Conservation (phyloP, 2,797 vertebrate genomes). For the Microchirus variegatus region DNA sequence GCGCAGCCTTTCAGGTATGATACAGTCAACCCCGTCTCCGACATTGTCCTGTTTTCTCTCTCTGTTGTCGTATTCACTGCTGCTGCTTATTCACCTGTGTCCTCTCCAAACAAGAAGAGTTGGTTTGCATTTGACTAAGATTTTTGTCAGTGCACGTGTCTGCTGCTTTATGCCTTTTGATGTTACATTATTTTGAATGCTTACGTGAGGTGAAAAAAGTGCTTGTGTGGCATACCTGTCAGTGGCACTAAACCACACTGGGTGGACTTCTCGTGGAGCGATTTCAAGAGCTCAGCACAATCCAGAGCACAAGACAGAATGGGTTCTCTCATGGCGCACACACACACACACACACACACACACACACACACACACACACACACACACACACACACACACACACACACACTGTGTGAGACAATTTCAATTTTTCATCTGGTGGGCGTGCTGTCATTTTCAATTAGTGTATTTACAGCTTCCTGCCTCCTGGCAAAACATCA, state of each 20-base stretch:
- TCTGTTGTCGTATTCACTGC: slow-evolving; percentile 33
- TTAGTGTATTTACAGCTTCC: no score
- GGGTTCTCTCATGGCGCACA: slow-evolving; percentile 44
- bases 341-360: not conserved
- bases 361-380: slow-evolving; percentile 19
- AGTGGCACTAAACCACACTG: slow-evolving; percentile 42
- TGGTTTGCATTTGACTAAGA: slow-evolving; percentile 4
- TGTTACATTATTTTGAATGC: slow-evolving; percentile 52
- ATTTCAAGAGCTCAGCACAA: slow-evolving; percentile 67
- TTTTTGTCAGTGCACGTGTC: slow-evolving; percentile 14
- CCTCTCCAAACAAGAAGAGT: slow-evolving; percentile 18
- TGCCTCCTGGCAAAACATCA: no score
- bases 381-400: not conserved
- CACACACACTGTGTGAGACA: no score
- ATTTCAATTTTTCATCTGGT: not conserved
- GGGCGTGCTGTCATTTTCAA: no score
- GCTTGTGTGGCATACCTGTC: slow-evolving; percentile 69
- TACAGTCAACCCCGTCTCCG: slow-evolving; percentile 33
- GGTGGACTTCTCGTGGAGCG: slow-evolving; percentile 27
- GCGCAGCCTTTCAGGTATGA: slow-evolving; percentile 94
- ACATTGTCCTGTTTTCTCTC: slow-evolving; percentile 22
- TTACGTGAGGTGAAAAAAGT: slow-evolving; percentile 59
- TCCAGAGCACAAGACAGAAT: slow-evolving; percentile 57
- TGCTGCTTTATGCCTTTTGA: slow-evolving; percentile 30
- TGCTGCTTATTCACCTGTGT: slow-evolving; percentile 20